Evolutionary conservation across 2,888 invertebrate species (phyloP).

Genomic region (Dione juno): DNA sequence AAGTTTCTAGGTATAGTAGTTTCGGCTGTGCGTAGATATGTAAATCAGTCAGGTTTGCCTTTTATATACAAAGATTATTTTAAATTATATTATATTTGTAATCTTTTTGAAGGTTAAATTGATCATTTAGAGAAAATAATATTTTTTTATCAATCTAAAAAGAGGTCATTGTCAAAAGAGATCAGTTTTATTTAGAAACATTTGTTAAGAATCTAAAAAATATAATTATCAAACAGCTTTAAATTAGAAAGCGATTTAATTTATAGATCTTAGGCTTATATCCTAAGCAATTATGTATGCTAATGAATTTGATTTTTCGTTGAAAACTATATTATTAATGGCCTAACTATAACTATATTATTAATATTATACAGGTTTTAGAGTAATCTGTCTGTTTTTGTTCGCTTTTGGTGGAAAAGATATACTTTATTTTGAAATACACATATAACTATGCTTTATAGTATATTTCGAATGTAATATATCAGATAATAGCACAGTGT

Average conservation of each 20-base stretch:
- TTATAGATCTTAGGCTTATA: not conserved
- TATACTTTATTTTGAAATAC: too few relatives aligned
- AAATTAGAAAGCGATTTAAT: constrained; percentile 14
- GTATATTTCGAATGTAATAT: too few relatives aligned
- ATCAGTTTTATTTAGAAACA: not conserved
- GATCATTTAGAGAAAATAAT: constrained; percentile 1
- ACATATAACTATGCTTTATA: too few relatives aligned
- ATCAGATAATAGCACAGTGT: too few relatives aligned
- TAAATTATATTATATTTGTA: not conserved
- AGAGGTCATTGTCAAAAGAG: constrained; percentile 21
- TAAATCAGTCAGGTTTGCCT: too few relatives aligned
- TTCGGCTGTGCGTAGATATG: too few relatives aligned
- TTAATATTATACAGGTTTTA: constrained; percentile 14
- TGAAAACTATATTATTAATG: not conserved
- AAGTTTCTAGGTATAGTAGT: too few relatives aligned
- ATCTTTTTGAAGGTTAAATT: constrained; percentile 7
- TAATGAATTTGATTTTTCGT: not conserved
- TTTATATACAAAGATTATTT: too few relatives aligned
- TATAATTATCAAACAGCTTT: constrained; percentile 8
- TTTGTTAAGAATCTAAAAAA: constrained; percentile 10
- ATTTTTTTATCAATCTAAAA: constrained; percentile 5
- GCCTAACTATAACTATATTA: not conserved
- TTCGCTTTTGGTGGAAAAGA: not conserved
- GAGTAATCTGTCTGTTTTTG: constrained; percentile 4
- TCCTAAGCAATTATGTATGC: constrained; percentile 5